Evolutionary conservation across 2,797 vertebrate species (phyloP).

Genomic region (Gymnoscopelus microlampas): DNA sequence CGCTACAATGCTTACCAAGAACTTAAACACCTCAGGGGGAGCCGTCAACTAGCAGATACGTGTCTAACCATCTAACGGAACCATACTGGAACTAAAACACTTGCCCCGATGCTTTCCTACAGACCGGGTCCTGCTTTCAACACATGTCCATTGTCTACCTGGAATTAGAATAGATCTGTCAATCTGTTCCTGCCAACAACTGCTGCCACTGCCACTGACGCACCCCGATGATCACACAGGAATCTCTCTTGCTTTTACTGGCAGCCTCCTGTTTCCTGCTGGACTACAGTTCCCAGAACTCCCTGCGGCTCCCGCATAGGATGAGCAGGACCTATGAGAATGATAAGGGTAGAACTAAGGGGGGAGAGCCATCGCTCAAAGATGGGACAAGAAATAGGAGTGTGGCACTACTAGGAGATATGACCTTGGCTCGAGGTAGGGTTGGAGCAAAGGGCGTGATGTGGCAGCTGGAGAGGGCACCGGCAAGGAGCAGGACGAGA

Average conservation of each 20-base stretch:
- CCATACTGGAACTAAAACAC: constrained; percentile 2
- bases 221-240: constrained; percentile 91
- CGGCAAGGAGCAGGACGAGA: constrained; percentile 50
- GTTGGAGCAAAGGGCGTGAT: neutral
- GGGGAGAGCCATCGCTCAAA: constrained; percentile 57
- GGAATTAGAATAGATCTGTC: constrained; percentile 18
- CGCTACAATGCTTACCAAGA: constrained; percentile 10
- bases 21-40: neutral
- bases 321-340: no score
- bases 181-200: constrained; percentile 46
- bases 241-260: constrained; percentile 86
- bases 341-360: constrained; percentile 76
- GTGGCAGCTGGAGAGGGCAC: neutral
- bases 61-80: constrained; percentile 1
- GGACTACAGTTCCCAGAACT: constrained; percentile 88
- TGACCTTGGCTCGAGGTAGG: neutral
- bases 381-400: constrained; percentile 6
- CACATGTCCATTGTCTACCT: constrained; percentile 14
- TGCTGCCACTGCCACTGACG: constrained; percentile 4
- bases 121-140: constrained; percentile 17
- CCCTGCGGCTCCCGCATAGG: constrained; percentile 75
- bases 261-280: constrained; percentile 91
- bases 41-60: neutral
- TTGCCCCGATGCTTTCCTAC: constrained; percentile 8
- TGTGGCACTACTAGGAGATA: neutral